phyloP scores from a whole-genome alignment of 2,888 invertebrate species.

The Sminthurinus aureus region DNA sequence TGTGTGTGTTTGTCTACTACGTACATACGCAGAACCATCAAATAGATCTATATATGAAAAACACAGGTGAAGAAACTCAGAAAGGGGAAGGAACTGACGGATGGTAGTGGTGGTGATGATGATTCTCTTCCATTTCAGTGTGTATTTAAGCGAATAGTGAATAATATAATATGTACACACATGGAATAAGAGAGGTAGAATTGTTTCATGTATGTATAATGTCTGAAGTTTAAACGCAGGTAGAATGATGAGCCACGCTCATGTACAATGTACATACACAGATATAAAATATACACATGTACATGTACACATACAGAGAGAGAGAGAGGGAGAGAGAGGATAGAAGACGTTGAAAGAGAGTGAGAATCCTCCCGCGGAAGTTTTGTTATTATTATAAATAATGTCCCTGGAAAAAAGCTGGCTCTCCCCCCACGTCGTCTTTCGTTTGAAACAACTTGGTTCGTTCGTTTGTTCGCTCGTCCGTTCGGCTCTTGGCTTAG shows the following conservation, averaged over 20 bases:
- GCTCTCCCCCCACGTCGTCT: constrained; percentile 1
- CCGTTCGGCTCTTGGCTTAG: constrained; percentile 1
- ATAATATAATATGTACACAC: not conserved
- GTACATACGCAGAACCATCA: not conserved
- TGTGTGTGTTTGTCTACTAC: not conserved
- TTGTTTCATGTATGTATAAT: too few species aligned
- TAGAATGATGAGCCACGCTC: too few species aligned
- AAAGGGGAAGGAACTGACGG: constrained; percentile 36
- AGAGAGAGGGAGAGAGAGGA: not conserved
- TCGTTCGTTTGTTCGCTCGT: constrained; percentile 14
- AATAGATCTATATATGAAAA: constrained; percentile 22
- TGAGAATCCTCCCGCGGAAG: constrained; percentile 27
- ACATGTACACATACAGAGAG: too few species aligned
- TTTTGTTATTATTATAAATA: constrained; percentile 29
- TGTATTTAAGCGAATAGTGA: constrained; percentile 21
- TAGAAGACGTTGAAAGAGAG: constrained; percentile 3
- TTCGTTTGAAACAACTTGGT: not conserved
- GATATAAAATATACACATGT: too few species aligned
- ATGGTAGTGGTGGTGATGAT: constrained; percentile 1
- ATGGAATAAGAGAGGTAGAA: too few species aligned
- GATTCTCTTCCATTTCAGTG: constrained; percentile 1
- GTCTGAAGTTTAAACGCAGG: too few species aligned
- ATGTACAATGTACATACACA: too few species aligned
- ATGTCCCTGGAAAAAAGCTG: constrained; percentile 32
- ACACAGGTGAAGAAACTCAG: constrained; percentile 40